phyloP scores from a whole-genome alignment of 1,140 invertebrate genomes.

The Eueides isabella region DNA sequence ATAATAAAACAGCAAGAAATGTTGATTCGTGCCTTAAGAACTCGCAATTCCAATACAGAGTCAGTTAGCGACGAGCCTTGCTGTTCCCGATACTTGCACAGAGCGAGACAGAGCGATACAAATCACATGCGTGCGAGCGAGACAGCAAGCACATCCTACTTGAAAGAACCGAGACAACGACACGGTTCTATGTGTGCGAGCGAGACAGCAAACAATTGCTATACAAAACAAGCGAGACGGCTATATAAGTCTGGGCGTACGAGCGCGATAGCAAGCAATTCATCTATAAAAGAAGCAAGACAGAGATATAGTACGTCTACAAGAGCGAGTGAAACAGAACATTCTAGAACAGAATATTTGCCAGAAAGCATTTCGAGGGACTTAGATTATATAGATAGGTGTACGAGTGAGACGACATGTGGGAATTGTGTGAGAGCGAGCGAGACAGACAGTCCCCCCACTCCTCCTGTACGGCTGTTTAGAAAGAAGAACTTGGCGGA shows the following conservation, averaged over 20 bases:
- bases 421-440: neutral
- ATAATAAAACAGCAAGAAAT: conserved; percentile 54
- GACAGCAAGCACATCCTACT: conserved; percentile 9
- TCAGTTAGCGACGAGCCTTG: conserved; percentile 34
- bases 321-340: neutral
- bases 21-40: conserved; percentile 39
- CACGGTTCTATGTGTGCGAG: neutral
- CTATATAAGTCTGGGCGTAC: neutral
- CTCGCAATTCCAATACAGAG: neutral
- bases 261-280: neutral
- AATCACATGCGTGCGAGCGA: conserved; percentile 30
- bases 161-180: neutral
- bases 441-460: conserved; percentile 3
- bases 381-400: neutral
- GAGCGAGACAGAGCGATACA: conserved; percentile 28
- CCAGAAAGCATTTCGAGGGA: neutral
- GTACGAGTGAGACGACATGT: neutral
- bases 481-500: conserved; percentile 28
- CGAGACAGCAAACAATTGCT: neutral
- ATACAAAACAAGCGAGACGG: neutral
- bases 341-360: neutral
- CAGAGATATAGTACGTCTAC: neutral
- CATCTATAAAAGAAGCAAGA: neutral
- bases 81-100: conserved; percentile 45
- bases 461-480: neutral